Conservation (phyloP, 2,888 invertebrate species). For the Allygus modestus region DNA sequence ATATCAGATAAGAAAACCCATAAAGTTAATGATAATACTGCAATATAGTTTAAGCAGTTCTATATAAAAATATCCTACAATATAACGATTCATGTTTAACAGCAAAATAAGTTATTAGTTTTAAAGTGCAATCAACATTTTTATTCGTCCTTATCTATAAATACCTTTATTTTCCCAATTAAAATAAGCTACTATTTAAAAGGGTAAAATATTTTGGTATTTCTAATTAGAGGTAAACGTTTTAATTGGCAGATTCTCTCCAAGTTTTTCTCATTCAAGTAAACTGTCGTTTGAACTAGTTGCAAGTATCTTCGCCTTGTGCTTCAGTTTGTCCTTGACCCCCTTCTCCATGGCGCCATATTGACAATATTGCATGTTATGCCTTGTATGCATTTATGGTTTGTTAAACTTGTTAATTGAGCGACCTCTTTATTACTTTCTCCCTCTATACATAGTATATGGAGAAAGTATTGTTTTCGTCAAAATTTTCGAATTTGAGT, state of each 20-base stretch:
- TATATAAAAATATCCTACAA: not conserved
- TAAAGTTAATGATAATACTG: not conserved
- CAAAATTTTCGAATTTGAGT: too few relatives aligned
- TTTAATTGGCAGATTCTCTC: not conserved
- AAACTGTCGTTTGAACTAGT: not conserved
- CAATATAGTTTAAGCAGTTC: not conserved
- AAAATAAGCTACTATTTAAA: not conserved
- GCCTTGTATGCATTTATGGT: too few relatives aligned
- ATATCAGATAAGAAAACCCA: not conserved
- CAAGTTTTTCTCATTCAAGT: not conserved
- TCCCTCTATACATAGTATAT: too few relatives aligned
- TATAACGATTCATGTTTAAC: not conserved
- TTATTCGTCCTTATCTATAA: too few relatives aligned
- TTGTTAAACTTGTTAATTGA: too few relatives aligned
- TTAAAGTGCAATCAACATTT: not conserved
- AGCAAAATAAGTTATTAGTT: not conserved
- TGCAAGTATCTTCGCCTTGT: not conserved
- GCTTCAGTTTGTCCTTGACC: not conserved
- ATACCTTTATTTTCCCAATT: too few relatives aligned
- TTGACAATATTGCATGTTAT: too few relatives aligned
- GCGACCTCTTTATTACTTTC: too few relatives aligned
- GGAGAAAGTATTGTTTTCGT: too few relatives aligned
- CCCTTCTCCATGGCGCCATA: too few relatives aligned
- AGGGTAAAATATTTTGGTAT: not conserved
- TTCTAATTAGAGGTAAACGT: not conserved